Conservation (phyloP, 35 echinoderm and acorn worm species). For the Eucidaris tribuloides region DNA sequence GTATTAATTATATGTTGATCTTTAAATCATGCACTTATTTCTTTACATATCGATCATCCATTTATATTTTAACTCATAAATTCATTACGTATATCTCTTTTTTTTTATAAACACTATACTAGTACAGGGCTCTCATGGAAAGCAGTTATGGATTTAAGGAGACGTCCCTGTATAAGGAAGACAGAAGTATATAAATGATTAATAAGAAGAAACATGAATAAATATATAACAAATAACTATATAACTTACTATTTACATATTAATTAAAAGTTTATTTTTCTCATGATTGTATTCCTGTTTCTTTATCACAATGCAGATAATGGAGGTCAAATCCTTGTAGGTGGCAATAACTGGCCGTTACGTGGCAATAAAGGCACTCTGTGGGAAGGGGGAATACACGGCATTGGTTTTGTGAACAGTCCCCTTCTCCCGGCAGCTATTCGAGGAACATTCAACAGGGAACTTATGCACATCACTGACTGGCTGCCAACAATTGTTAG, state of each 20-base stretch:
- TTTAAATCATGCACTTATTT: too few relatives aligned
- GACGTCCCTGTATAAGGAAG: too few relatives aligned
- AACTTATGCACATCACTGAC: slow-evolving; percentile 78
- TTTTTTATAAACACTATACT: too few relatives aligned
- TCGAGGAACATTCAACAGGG: slow-evolving; percentile 10
- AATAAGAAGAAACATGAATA: too few relatives aligned
- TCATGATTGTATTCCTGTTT: background rate
- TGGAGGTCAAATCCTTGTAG: background rate
- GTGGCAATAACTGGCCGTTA: slow-evolving; percentile 45
- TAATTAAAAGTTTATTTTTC: background rate
- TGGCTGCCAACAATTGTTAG: slow-evolving; percentile 72
- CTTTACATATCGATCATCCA: too few relatives aligned
- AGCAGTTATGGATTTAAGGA: too few relatives aligned
- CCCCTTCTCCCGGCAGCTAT: background rate
- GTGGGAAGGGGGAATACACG: slow-evolving; percentile 53
- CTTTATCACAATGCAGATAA: slow-evolving; percentile 49
- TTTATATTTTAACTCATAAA: too few relatives aligned
- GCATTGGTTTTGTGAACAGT: slow-evolving; percentile 34
- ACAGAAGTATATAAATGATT: too few relatives aligned
- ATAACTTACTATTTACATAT: background rate
- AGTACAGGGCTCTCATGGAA: too few relatives aligned
- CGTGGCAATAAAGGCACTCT: slow-evolving; percentile 27
- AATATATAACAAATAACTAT: too few relatives aligned
- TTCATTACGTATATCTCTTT: too few relatives aligned
- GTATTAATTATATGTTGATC: too few relatives aligned